Conservation (phyloP, 1,140 invertebrate genomes). For the Megalopta genalis region DNA sequence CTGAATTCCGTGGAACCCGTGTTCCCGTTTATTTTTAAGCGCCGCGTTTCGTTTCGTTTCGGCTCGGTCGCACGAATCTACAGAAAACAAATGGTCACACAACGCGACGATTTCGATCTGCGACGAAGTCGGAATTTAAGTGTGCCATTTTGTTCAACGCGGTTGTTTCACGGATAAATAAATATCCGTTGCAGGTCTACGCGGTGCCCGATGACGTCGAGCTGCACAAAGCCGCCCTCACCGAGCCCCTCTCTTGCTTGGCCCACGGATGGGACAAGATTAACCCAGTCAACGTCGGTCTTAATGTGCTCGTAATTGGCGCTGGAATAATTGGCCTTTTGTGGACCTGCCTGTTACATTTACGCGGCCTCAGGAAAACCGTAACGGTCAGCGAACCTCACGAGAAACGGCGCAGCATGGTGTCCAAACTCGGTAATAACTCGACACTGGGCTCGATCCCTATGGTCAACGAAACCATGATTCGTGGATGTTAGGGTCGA, state of each 20-base stretch:
- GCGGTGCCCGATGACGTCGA: slow-evolving; percentile 68
- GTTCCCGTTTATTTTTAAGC: not conserved
- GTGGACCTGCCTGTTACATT: slow-evolving; percentile 83
- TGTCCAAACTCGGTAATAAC: slow-evolving; percentile 81
- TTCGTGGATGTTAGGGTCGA: no score
- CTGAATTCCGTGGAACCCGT: not conserved
- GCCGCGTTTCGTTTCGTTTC: not conserved
- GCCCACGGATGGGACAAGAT: slow-evolving; percentile 84
- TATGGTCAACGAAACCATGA: no score
- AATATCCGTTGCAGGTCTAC: slow-evolving; percentile 62
- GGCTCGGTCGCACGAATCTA: not conserved
- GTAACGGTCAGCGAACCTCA: slow-evolving; percentile 85
- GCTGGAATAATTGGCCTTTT: slow-evolving; percentile 87
- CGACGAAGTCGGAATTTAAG: no score
- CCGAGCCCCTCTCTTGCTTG: slow-evolving; percentile 85
- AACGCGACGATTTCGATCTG: no score
- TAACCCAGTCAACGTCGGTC: slow-evolving; percentile 82
- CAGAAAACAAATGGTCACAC: not conserved
- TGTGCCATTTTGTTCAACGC: no score
- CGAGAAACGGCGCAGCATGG: slow-evolving; percentile 78
- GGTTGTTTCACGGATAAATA: no score
- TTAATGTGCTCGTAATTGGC: slow-evolving; percentile 83
- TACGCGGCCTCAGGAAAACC: slow-evolving; percentile 83
- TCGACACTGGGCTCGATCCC: not conserved
- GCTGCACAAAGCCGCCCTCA: slow-evolving; percentile 80